Percentiles rank a stretch among this genome's conserved stretches.
Conservation (phyloP, 2,888 invertebrate species). For the Synergus gifuensis region DNA sequence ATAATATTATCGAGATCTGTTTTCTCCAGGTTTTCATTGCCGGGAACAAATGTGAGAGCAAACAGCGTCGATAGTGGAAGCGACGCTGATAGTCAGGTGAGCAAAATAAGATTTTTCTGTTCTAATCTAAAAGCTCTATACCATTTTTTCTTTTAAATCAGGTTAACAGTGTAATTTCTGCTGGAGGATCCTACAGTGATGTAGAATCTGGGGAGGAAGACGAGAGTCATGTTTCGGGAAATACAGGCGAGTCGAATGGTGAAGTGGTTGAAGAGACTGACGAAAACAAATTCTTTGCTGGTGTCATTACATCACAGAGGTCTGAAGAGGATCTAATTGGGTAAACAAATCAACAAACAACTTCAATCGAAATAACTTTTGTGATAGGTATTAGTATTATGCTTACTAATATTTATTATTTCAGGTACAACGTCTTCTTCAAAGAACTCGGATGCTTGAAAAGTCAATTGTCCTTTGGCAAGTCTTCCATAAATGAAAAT, state of each 20-base stretch:
- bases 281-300: slow-evolving; percentile 69
- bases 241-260: slow-evolving; percentile 55
- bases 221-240: slow-evolving; percentile 57
- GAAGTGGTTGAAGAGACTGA: slow-evolving; percentile 59
- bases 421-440: slow-evolving; percentile 80
- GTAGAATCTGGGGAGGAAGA: slow-evolving; percentile 71
- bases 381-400: background rate
- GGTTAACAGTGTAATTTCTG: slow-evolving; percentile 69
- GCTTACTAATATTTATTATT: slow-evolving; percentile 56
- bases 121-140: background rate
- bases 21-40: slow-evolving; percentile 65
- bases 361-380: background rate
- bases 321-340: slow-evolving; percentile 69
- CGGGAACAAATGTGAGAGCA: slow-evolving; percentile 65
- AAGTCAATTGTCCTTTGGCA: slow-evolving; percentile 78
- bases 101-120: slow-evolving; percentile 25
- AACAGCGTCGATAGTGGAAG: slow-evolving; percentile 73
- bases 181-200: slow-evolving; percentile 63
- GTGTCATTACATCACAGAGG: slow-evolving; percentile 69
- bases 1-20: background rate
- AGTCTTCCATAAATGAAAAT: slow-evolving; percentile 64
- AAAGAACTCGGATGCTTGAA: slow-evolving; percentile 80
- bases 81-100: slow-evolving; percentile 73
- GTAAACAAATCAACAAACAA: slow-evolving; percentile 49
- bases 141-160: slow-evolving; percentile 46